A percentile compares a stretch with the other conserved stretches of the same genome.
Evolutionary conservation across 2,113 vertebrate species (phyloP).

Genomic region (Trematocara variabile): DNA sequence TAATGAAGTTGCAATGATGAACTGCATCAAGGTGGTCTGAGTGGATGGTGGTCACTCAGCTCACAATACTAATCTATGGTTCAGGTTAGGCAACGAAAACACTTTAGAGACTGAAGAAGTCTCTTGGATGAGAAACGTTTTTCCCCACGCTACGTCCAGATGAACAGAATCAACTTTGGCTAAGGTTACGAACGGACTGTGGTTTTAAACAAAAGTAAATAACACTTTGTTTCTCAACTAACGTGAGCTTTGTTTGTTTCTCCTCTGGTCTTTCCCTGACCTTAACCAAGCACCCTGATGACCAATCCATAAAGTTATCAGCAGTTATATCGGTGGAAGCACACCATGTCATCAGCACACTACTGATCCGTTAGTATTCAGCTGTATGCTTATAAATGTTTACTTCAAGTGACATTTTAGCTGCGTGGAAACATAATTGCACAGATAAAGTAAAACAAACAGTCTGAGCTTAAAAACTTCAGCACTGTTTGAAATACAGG

Average conservation of each 20-base stretch:
- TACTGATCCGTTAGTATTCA: neutral
- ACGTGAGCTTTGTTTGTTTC: neutral
- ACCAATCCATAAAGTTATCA: neutral
- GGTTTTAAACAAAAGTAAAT: neutral
- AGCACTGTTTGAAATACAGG: neutral
- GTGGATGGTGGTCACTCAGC: neutral
- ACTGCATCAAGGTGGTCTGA: neutral
- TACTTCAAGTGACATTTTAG: neutral
- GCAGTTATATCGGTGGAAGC: neutral
- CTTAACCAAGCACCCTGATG: neutral
- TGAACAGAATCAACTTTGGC: neutral
- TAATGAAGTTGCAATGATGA: neutral
- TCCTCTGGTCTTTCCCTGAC: neutral
- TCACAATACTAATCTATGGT: neutral
- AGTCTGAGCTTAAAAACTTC: neutral
- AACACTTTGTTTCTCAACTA: neutral
- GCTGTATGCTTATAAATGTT: neutral
- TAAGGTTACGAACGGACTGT: neutral
- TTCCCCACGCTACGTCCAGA: rapidly evolving
- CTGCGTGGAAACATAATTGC: neutral
- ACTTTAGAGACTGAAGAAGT: neutral
- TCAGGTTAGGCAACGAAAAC: neutral
- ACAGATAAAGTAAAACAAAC: neutral
- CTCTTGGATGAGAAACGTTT: neutral
- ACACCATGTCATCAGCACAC: neutral